These are phyloP conservation scores for Sus scrofa DNA, from an alignment of 2,113 vertebrate species.

Conservation along the genomic window DNA sequence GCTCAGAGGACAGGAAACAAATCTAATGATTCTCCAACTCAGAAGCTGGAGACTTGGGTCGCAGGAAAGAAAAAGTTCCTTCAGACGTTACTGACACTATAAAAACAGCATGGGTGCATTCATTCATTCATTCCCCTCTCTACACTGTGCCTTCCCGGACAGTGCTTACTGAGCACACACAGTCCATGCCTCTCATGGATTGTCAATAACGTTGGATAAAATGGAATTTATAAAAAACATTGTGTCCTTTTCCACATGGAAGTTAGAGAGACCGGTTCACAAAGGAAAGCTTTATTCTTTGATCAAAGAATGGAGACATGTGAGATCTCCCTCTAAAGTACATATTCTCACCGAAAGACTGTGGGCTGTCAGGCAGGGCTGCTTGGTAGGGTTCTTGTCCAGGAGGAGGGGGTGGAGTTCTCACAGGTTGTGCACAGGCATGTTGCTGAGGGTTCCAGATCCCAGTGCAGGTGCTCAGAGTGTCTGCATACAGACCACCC, in stretches of 20 bases:
- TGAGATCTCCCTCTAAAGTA: background rate
- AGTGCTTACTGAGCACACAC: background rate
- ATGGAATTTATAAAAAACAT: background rate
- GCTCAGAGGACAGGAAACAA: slow-evolving; percentile 30
- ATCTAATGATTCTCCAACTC: slow-evolving; percentile 26
- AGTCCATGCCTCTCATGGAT: background rate
- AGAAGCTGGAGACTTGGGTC: background rate
- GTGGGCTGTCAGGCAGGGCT: background rate
- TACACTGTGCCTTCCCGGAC: background rate
- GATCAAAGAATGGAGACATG: background rate
- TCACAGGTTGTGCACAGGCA: fast-evolving
- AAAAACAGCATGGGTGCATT: background rate
- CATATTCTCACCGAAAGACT: background rate
- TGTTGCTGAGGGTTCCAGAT: background rate
- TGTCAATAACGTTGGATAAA: background rate
- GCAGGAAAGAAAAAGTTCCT: slow-evolving; percentile 11
- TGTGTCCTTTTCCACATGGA: background rate
- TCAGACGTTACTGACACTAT: background rate
- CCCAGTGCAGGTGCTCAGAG: too few species aligned
- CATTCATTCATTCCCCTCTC: background rate
- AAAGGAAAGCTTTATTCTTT: background rate
- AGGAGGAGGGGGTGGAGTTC: background rate
- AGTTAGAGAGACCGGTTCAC: background rate
- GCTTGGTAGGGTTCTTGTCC: background rate
- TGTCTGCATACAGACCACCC: too few species aligned